These are phyloP conservation scores for Epizoanthus rinbou DNA, from an alignment of 92 coral and sea anemone genomes.

Conservation along the genomic window DNA sequence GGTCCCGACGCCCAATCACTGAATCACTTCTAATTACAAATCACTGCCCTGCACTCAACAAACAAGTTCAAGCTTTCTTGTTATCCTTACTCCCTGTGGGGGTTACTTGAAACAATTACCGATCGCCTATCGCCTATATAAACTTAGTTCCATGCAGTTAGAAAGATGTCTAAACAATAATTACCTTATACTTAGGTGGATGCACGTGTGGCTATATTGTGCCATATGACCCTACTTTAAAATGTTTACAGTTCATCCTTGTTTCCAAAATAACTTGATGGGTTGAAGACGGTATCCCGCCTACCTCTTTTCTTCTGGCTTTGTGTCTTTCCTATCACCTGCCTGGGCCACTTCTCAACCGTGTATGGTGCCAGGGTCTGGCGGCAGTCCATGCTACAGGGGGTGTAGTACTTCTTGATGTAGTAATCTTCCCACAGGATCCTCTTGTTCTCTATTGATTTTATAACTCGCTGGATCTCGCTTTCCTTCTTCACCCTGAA, in stretches of 20 bases:
- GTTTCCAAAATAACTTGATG: not conserved
- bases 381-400: not conserved
- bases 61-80: too few relatives aligned
- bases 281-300: not conserved
- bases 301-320: not conserved
- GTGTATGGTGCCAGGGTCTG: not conserved
- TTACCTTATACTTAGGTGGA: too few relatives aligned
- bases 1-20: too few relatives aligned
- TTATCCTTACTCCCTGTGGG: too few relatives aligned
- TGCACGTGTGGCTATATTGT: too few relatives aligned
- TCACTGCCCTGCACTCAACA: too few relatives aligned
- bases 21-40: too few relatives aligned
- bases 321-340: not conserved
- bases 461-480: not conserved
- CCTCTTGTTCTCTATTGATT: not conserved
- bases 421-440: not conserved
- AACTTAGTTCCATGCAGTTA: too few relatives aligned
- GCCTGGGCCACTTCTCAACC: not conserved
- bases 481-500: not conserved
- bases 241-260: not conserved
- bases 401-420: not conserved
- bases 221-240: too few relatives aligned
- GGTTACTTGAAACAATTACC: too few relatives aligned
- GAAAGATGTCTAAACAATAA: too few relatives aligned
- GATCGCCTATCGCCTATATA: too few relatives aligned